A percentile compares a stretch with the other conserved stretches of the same genome.
These are phyloP conservation scores for Arctopsyche grandis DNA, from an alignment of 1,140 invertebrate species.

Conservation along the genomic window DNA sequence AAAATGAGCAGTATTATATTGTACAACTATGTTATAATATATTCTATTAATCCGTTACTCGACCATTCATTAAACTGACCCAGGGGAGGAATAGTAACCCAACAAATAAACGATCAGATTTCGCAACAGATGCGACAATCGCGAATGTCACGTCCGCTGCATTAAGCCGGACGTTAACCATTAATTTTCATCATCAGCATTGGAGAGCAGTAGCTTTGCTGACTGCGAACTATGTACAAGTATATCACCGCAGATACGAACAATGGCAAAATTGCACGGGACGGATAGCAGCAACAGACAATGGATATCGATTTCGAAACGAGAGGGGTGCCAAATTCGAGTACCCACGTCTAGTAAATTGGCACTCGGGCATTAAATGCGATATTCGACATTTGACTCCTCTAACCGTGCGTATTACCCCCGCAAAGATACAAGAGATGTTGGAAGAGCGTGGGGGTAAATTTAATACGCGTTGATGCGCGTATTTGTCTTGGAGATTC, in stretches of 20 bases:
- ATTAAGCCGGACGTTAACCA: constrained; percentile 5
- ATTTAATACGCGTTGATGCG: not conserved
- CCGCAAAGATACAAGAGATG: too few relatives aligned
- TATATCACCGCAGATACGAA: not conserved
- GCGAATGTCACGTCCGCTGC: not conserved
- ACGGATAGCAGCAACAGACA: not conserved
- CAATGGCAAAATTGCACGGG: constrained; percentile 1
- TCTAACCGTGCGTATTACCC: not conserved
- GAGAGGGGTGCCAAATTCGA: too few relatives aligned
- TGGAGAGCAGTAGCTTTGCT: not conserved
- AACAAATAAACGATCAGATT: too few relatives aligned
- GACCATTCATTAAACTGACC: too few relatives aligned
- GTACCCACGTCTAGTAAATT: not conserved
- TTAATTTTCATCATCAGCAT: constrained; percentile 1
- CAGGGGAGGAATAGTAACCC: too few relatives aligned
- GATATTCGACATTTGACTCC: not conserved
- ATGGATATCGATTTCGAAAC: too few relatives aligned
- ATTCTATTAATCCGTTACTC: too few relatives aligned
- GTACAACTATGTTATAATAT: too few relatives aligned
- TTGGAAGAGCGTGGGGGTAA: not conserved
- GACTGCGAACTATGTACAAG: not conserved
- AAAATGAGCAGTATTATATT: too few relatives aligned
- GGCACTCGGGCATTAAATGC: not conserved
- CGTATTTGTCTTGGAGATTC: not conserved
- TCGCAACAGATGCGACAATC: too few relatives aligned